Percentiles rank a stretch among this genome's conserved stretches.
phyloP scores from a whole-genome alignment of 2,113 vertebrate species.

The Seriola dumerili region DNA sequence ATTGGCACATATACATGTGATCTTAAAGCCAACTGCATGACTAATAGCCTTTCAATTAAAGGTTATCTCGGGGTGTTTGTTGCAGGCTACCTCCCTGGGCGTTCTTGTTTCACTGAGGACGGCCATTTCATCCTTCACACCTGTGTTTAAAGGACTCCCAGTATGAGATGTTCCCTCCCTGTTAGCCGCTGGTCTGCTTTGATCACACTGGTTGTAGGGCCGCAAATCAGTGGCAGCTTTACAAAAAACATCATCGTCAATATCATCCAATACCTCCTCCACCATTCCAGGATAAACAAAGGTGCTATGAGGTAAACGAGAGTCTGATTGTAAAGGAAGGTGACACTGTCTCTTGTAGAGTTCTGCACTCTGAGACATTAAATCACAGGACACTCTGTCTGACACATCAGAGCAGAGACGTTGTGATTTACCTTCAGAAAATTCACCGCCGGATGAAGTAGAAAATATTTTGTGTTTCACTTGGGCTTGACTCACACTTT shows the following conservation, averaged over 20 bases:
- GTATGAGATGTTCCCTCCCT: constrained; percentile 82
- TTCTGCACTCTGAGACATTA: constrained; percentile 56
- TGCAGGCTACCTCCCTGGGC: constrained; percentile 64
- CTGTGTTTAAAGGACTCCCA: constrained; percentile 36
- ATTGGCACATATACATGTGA: constrained; percentile 38
- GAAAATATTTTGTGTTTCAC: constrained; percentile 52
- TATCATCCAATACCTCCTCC: constrained; percentile 70
- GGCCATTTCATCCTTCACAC: constrained; percentile 58
- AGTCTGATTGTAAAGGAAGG: constrained; percentile 79
- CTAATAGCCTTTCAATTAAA: constrained; percentile 46
- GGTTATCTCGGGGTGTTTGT: constrained; percentile 50
- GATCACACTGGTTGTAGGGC: constrained; percentile 67
- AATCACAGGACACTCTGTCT: constrained; percentile 59
- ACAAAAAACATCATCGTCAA: constrained; percentile 67
- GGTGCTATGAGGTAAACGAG: constrained; percentile 72
- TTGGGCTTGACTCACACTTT: constrained; percentile 58
- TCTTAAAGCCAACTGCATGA: constrained; percentile 12
- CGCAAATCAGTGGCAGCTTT: constrained; percentile 59
- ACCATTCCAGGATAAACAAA: constrained; percentile 64
- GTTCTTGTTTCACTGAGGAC: constrained; percentile 65
- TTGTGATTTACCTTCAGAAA: constrained; percentile 46
- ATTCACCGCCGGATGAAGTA: constrained; percentile 37
- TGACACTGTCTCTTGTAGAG: constrained; percentile 79
- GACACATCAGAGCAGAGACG: constrained; percentile 45
- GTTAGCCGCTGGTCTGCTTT: constrained; percentile 78